phyloP scores from a whole-genome alignment of 2,888 invertebrate species.

The Troides oblongomaculatus region DNA sequence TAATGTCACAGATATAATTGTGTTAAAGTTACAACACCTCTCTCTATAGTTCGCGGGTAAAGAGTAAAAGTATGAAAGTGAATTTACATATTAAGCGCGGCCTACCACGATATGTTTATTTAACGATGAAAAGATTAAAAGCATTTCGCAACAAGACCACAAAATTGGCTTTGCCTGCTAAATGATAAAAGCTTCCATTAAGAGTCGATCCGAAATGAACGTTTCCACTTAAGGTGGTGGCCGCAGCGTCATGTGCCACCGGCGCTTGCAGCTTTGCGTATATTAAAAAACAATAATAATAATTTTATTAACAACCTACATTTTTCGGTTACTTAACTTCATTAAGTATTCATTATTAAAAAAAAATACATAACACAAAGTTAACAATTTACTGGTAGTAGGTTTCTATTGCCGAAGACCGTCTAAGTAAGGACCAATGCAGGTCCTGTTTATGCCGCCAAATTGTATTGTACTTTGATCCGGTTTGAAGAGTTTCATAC shows the following conservation, averaged over 20 bases:
- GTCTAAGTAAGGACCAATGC: too few species aligned
- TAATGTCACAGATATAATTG: neutral
- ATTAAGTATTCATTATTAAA: too few species aligned
- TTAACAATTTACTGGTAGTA: too few species aligned
- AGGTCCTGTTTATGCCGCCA: too few species aligned
- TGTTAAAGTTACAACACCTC: neutral
- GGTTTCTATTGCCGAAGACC: too few species aligned
- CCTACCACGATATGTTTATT: conserved; percentile 10
- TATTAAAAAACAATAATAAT: neutral
- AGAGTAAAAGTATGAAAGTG: neutral
- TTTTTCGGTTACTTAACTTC: too few species aligned
- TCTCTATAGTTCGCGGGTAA: neutral
- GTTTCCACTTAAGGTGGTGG: conserved; percentile 29
- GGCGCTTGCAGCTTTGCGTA: neutral
- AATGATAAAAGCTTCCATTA: conserved; percentile 30
- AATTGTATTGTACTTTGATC: too few species aligned
- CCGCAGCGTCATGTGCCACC: conserved; percentile 21
- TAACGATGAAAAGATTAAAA: conserved; percentile 27
- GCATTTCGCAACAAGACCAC: conserved; percentile 28
- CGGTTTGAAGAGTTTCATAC: too few species aligned
- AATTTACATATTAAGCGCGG: conserved; percentile 10
- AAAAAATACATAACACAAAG: too few species aligned
- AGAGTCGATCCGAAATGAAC: conserved; percentile 27
- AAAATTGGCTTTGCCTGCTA: conserved; percentile 27
- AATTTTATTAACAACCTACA: too few species aligned